Evolutionary conservation across 1,140 invertebrate species (phyloP).

Genomic region (Drosophila sechellia): DNA sequence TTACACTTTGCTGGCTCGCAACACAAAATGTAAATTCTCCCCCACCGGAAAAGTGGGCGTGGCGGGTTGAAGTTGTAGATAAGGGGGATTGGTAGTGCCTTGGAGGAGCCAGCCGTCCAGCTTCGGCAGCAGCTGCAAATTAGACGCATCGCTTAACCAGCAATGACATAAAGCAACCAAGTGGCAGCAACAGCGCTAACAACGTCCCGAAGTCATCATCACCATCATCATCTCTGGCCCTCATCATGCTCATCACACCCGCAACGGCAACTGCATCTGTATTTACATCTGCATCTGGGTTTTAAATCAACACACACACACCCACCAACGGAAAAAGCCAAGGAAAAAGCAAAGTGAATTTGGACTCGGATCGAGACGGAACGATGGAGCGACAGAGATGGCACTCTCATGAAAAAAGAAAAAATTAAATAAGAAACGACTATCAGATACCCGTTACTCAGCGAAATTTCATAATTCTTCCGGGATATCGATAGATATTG

Average conservation of each 20-base stretch:
- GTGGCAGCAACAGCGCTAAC: conserved; percentile 54
- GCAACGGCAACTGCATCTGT: conserved; percentile 5
- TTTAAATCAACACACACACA: conserved; percentile 42
- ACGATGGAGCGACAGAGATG: background rate
- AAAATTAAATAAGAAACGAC: no score
- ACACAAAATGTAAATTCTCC: conserved; percentile 66
- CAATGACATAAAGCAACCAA: conserved; percentile 77
- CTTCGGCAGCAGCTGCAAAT: conserved; percentile 71
- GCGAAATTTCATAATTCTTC: no score
- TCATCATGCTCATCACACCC: no score
- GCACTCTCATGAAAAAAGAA: background rate
- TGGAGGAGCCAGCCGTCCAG: conserved; percentile 9
- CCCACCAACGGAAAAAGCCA: background rate
- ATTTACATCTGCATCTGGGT: conserved; percentile 13
- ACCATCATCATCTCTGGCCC: background rate
- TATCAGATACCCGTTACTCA: no score
- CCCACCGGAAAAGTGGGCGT: background rate
- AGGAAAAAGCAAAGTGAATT: conserved; percentile 23
- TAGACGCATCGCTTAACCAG: conserved; percentile 80
- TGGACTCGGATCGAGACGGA: conserved; percentile 3
- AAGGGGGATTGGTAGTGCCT: background rate
- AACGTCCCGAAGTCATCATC: conserved; percentile 41
- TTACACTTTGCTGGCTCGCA: conserved; percentile 11
- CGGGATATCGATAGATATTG: no score
- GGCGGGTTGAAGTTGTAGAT: no score